Evolutionary conservation across 2,888 invertebrate genomes (phyloP), one percentile per base, ranked within the genome.

Genomic region (Nemoura dubitans): DNA sequence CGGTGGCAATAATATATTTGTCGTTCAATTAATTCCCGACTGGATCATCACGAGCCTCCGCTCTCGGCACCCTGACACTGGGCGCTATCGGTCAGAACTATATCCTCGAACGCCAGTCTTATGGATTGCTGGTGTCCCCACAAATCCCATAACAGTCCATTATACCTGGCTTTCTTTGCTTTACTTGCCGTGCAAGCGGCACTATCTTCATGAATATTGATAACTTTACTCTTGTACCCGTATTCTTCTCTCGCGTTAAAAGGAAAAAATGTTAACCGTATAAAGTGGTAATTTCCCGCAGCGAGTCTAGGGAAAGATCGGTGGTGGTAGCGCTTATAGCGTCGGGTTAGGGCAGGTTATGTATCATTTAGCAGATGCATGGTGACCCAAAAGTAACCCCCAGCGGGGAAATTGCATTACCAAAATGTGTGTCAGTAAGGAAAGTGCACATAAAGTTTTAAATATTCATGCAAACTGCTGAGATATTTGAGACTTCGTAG

Each of bases 181-280:
- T 81, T 26, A 78, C 21, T 78, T 81, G 26, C 7, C 29, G 26
- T 21, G 14, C 16, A 3, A 59, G 59, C 10, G 59, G 14, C 59
- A 59, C 59, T 59, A 59, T 59, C 59, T 29, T 29, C 81, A 30
- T 81, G 28, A 81, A 81, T 81, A 81, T 81, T 81, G 81, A 81
- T 81, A 81, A 81, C 81, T 81, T 81, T 28, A 30, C 81, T 81
- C 81, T 3, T 59, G 59, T 16, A 81, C 14, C 81, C 30, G 16
- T 81, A 81, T 30, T 29, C 59, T 59, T 59, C 59, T 59, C 14
- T 30, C 30, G 3, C 78, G 78, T 26, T 78, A 78, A 26, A 78
- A 78, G 30, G 30, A 81, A 81, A 81, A 81, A 81, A 30, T 30
- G 81, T 10, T 30, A 81, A 30, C 81, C 30, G 30, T 14, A n/a